Base-by-base conservation (phyloP, 2,888 invertebrate genomes). In the Ceratothoa steindachneri region DNA sequence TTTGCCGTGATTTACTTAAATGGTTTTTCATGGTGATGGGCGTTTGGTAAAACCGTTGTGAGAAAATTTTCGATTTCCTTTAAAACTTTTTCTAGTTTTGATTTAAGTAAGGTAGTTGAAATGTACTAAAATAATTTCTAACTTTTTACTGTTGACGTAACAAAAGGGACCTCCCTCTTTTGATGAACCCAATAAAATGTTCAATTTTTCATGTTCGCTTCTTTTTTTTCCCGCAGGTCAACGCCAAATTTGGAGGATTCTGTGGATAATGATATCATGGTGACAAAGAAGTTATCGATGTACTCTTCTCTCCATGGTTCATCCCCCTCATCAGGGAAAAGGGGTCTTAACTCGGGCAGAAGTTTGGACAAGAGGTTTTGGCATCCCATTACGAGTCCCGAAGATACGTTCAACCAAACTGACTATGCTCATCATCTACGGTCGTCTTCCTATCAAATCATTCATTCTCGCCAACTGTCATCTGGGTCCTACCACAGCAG, bases 261-360 rank as follows among this genome's bases (percentile, higher is more conserved):
- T 9, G 67, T 70, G 66, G 69, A 60, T 41, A 51, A 41, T 51
- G 65, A 70, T 22, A 73, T 74, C 71, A 67, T 76, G 75, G 68
- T 72, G 65, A 74, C 80, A 24, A 75, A 75, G 67, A 75, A 77
- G 68, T 78, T 72, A 9, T 80, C 81, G 70, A 81, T 81, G 72
- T 81, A 80, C 74, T 81, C 81, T 27, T 84, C 83, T 78, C 82
- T 84, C 69, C 84, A 84, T 68, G 83, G 81, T 77, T 83, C 83
- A 77, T 82, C 83, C 69, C 82, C 83, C 24, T 67, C 70, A 24
- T 64, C 75, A 29, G 52, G 73, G n/a, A 65, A 51, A 55, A 78
- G 67, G 73, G 67, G 77, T 28, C 75, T 74, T 66, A 80, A 74
- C 53, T 67, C 72, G 22, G 60, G 69, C 22, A 72, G 74, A 27